phyloP scores from a whole-genome alignment of 1,140 invertebrate species.

The Metopolophium dirhodum region DNA sequence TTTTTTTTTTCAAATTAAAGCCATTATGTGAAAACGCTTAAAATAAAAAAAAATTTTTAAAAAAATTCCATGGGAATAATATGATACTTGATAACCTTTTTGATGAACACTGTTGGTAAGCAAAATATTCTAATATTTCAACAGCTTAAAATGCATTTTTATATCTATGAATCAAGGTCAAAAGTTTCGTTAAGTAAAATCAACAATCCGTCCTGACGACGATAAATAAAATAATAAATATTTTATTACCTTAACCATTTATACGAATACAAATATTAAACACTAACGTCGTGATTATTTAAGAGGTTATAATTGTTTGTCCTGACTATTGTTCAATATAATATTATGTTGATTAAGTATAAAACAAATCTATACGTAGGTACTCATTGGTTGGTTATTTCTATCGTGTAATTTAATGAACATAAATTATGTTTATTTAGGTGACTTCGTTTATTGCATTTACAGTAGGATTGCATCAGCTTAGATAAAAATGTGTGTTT shows the following conservation, averaged over 20 bases:
- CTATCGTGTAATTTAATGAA: neutral
- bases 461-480: neutral
- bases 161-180: slow-evolving; percentile 6
- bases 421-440: slow-evolving; percentile 19
- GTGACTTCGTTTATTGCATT: neutral
- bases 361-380: neutral
- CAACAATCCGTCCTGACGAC: neutral
- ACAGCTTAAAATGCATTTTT: neutral
- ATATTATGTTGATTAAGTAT: neutral
- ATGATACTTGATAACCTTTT: neutral
- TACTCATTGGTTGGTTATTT: slow-evolving; percentile 13
- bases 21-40: neutral
- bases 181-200: neutral
- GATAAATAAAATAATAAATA: slow-evolving; percentile 27
- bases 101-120: neutral
- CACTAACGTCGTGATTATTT: neutral
- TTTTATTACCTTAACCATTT: neutral
- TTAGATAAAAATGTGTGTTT: slow-evolving; percentile 29
- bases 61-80: neutral
- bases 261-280: neutral
- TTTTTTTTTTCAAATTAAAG: neutral
- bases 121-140: slow-evolving; percentile 30
- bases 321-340: neutral
- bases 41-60: neutral
- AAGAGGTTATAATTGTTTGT: slow-evolving; percentile 14